Percentiles rank a stretch among this genome's conserved stretches.
phyloP scores from a whole-genome alignment of 1,140 invertebrate species.

The Medauroidea extradentata region DNA sequence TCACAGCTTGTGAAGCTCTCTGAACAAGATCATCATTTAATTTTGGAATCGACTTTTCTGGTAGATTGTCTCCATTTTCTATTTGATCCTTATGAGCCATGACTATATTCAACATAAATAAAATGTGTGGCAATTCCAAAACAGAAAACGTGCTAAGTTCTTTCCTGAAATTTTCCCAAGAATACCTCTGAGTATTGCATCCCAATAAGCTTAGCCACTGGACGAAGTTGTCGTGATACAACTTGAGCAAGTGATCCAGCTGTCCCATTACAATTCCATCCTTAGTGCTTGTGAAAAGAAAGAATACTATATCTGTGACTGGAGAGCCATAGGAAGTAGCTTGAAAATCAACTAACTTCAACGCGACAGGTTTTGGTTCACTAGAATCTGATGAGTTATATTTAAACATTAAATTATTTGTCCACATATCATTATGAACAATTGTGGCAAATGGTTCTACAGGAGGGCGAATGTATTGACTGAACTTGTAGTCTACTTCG shows the following conservation, averaged over 20 bases:
- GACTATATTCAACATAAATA: not conserved
- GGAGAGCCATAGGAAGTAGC: not conserved
- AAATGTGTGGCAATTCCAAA: not conserved
- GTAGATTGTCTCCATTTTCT: too few species aligned
- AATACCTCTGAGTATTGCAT: not conserved
- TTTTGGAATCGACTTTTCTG: too few species aligned
- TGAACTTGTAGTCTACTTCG: not conserved
- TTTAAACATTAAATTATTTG: conserved; percentile 1
- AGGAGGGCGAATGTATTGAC: not conserved
- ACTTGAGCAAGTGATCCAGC: not conserved
- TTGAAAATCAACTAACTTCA: conserved; percentile 9
- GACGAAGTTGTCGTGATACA: not conserved
- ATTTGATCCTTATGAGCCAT: not conserved
- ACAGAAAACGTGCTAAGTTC: not conserved
- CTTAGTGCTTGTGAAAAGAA: not conserved
- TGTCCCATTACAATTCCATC: not conserved
- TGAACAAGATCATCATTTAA: too few species aligned
- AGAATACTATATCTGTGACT: conserved; percentile 2
- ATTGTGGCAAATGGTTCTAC: conserved; percentile 6
- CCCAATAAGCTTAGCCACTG: not conserved
- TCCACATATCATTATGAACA: conserved; percentile 6
- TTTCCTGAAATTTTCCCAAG: not conserved
- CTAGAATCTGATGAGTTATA: not conserved
- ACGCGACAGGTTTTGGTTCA: not conserved
- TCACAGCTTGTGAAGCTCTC: too few species aligned